Percentiles rank a stretch among this genome's conserved stretches.
Conservation (phyloP, 2,888 invertebrate genomes). For the Trissoscelio sp. region DNA sequence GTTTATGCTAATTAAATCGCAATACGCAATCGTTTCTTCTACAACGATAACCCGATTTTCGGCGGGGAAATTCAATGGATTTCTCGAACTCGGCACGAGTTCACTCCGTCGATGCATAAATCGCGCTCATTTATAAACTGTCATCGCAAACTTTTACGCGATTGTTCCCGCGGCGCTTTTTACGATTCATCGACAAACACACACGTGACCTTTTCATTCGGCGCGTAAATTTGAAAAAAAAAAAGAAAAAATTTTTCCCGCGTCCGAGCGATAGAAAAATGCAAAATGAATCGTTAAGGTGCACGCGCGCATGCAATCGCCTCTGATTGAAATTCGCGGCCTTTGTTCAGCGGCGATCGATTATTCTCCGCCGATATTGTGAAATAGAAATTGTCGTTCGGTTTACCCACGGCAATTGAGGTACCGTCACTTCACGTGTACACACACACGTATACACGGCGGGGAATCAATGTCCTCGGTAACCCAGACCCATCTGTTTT, state of each 20-base stretch:
- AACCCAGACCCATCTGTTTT: constrained; percentile 80
- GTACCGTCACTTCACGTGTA: constrained; percentile 34
- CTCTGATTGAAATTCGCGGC: constrained; percentile 55
- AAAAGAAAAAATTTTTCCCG: background rate
- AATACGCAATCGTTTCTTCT: constrained; percentile 5
- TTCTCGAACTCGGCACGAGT: background rate
- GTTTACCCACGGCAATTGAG: constrained; percentile 42
- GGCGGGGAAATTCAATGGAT: constrained; percentile 42
- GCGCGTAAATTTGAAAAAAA: constrained; percentile 32
- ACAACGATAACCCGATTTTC: constrained; percentile 15
- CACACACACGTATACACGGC: constrained; percentile 66
- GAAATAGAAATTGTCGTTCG: constrained; percentile 68
- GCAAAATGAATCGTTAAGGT: constrained; percentile 57
- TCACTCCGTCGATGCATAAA: constrained; percentile 46
- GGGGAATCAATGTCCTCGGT: constrained; percentile 78
- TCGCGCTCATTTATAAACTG: constrained; percentile 40
- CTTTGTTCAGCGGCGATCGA: constrained; percentile 54
- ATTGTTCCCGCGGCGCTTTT: constrained; percentile 43
- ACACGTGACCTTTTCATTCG: constrained; percentile 54
- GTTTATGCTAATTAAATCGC: too few species aligned
- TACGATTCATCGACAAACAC: constrained; percentile 33
- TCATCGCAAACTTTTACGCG: constrained; percentile 42
- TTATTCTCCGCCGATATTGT: constrained; percentile 60
- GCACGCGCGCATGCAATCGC: constrained; percentile 55
- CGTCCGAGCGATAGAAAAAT: constrained; percentile 22